Evolutionary conservation across 2,797 vertebrate species (phyloP), one percentile per base, ranked within the genome.

Genomic region (Centroberyx gerrardi): DNA sequence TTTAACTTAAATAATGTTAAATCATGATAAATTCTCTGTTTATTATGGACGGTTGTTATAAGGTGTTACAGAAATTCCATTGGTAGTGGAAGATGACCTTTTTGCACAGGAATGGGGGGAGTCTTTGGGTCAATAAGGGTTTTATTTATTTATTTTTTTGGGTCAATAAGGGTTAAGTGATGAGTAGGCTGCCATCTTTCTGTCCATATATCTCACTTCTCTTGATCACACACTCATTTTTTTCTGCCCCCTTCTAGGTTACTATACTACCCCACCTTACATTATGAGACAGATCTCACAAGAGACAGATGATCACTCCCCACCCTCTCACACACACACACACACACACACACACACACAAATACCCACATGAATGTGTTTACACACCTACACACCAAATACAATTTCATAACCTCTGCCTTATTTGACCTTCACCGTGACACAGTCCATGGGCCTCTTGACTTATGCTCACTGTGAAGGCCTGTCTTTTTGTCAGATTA

Each of bases 141-240:
- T 80, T n/a, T n/a, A n/a, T n/a, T n/a, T n/a, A n/a, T n/a, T n/a
- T n/a, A n/a, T n/a, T n/a, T n/a, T n/a, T 75, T 56, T 56, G 56
- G 81, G 80, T 79, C 71, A 82, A n/a, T 40, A 52, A 6, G 51
- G 74, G 75, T 84, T 80, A 74, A 85, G 65, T 70, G 77, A 74
- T 48, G 48, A 77, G 62, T 40, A 38, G 28, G 33, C n/a, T 62
- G 61, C 18, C 69, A 31, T 84, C 68, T 68, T 61, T 65, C 42
- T 65, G 40, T 68, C 75, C 48, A 70, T 38, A 48, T 46, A 59
- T 38, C 27, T 64, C 68, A 73, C 58, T 80, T 84, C 72, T 73
- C 48, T 18, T 84, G 78, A 91, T 81, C 74, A 60, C 51, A 65
- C 38, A n/a, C 29, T 60, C 13, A 13, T 69, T 83, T 75, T 18